Evolutionary conservation across 2,113 vertebrate species (phyloP), one percentile per base, ranked within the genome.

Genomic region (Tenebrosternarchus preto): DNA sequence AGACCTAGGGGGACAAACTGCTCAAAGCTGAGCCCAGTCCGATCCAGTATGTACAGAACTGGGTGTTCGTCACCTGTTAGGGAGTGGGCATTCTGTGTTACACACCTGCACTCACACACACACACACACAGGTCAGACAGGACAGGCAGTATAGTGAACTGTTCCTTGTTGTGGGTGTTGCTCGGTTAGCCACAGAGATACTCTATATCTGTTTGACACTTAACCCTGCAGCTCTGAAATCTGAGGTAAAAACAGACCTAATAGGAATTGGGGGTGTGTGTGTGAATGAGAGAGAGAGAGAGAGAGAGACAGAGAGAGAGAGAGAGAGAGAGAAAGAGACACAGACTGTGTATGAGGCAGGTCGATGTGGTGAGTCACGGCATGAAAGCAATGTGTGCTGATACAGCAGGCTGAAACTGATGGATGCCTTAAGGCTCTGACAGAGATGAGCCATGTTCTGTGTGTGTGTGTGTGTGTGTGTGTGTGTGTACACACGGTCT

Each of bases 341-440:
- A 50, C 43, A 50, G 8, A 50, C 43, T 15, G 31, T 36, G 46
- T 43, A 11, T 29, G 22, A 67, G 33, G 56, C 39, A 4, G 43
- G 31, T 61, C 5, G n/a, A 50, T 25, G 56, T 29, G 60, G 66
- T 39, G 24, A 50, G 66, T 15, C 2, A 11, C 76, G 17, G 53
- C 5, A 19, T 63, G 36, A 29, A 60, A 27, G 59, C 33, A 31
- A 60, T 77, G 53, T 56, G 39, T 63, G 82, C 43, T 76, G 43
- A 80, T 64, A 46, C 43, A 64, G 77, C 77, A 39, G 56, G 36
- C 31, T 79, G 59, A 22, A 67, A 72, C 64, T 76, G 81, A 78
- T 67, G 36, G 64, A 68, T 53, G 71, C 25, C 43, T 70, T 16
- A 75, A 60, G 67, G 43, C 16, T 55, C 53, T 27, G 19, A 74